Conservation (phyloP, 2,113 vertebrate genomes). For the Amphilophus citrinellus region DNA sequence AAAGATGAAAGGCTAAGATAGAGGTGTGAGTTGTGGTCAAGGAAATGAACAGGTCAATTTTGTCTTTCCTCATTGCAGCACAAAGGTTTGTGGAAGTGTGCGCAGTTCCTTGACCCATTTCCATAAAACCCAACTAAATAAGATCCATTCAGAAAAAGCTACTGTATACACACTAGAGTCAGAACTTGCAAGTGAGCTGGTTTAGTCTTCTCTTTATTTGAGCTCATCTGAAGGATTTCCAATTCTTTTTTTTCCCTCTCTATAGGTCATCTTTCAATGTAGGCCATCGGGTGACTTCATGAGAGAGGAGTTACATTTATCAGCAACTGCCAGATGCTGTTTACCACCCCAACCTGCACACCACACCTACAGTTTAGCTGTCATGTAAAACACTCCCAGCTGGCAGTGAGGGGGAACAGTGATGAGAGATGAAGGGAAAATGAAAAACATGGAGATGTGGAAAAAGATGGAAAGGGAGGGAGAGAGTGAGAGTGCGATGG, state of each 20-base stretch:
- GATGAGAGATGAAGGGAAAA: slow-evolving; percentile 24
- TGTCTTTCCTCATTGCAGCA: not conserved
- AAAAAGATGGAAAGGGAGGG: not conserved
- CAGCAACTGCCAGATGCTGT: slow-evolving; percentile 49
- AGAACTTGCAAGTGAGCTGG: not conserved
- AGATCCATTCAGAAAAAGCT: not conserved
- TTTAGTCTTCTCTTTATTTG: not conserved
- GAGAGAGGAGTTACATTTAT: slow-evolving; percentile 29
- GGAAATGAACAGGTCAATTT: not conserved
- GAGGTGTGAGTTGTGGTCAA: not conserved
- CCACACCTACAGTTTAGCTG: slow-evolving; percentile 51
- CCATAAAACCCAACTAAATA: not conserved
- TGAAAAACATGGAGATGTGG: not conserved
- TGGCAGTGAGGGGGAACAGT: slow-evolving; percentile 12
- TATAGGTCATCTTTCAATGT: slow-evolving; percentile 34
- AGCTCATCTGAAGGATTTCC: not conserved
- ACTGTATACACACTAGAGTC: not conserved
- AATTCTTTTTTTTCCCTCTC: not conserved
- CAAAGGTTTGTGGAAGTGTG: not conserved
- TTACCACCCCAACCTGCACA: slow-evolving; percentile 48
- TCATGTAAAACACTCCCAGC: slow-evolving; percentile 41
- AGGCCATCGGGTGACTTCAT: slow-evolving; percentile 14
- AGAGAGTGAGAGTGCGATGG: not conserved
- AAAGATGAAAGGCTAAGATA: not conserved
- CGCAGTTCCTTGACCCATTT: not conserved